Conservation (phyloP, 1,140 invertebrate species). For the Argopecten irradians region DNA sequence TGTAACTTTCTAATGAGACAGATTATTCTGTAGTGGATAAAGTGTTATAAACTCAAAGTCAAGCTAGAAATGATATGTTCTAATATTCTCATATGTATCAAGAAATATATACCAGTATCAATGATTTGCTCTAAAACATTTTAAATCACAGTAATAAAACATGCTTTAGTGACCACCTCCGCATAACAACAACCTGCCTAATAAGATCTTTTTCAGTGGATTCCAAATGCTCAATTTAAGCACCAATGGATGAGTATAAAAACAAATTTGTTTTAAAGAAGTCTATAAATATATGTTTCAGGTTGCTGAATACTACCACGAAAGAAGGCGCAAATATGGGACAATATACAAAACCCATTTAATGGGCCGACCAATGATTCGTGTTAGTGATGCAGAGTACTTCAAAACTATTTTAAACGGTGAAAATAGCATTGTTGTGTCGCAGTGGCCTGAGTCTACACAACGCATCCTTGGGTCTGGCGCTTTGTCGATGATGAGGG, state of each 20-base stretch:
- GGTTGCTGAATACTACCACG: constrained; percentile 63
- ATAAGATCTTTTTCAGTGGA: not conserved
- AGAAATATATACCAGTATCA: too few species aligned
- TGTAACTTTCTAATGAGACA: too few species aligned
- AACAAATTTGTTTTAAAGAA: not conserved
- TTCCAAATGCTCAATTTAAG: not conserved
- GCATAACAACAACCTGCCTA: too few species aligned
- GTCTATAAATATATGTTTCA: constrained; percentile 55
- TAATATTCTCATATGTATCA: too few species aligned
- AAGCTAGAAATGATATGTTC: too few species aligned
- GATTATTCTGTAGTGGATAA: too few species aligned
- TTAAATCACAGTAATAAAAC: too few species aligned
- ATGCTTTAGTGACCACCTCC: too few species aligned
- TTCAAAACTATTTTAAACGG: constrained; percentile 63
- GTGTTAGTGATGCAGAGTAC: constrained; percentile 64
- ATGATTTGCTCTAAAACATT: too few species aligned
- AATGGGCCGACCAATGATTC: constrained; percentile 67
- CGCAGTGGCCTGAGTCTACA: constrained; percentile 66
- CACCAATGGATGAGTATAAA: not conserved
- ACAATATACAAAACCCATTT: constrained; percentile 71
- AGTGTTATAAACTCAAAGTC: too few species aligned
- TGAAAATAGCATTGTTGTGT: constrained; percentile 66
- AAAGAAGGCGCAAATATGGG: constrained; percentile 59
- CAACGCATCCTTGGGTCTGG: constrained; percentile 63
- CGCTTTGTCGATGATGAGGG: constrained; percentile 56